phyloP scores from a whole-genome alignment of 2,113 vertebrate species.

The Raja brachyura region DNA sequence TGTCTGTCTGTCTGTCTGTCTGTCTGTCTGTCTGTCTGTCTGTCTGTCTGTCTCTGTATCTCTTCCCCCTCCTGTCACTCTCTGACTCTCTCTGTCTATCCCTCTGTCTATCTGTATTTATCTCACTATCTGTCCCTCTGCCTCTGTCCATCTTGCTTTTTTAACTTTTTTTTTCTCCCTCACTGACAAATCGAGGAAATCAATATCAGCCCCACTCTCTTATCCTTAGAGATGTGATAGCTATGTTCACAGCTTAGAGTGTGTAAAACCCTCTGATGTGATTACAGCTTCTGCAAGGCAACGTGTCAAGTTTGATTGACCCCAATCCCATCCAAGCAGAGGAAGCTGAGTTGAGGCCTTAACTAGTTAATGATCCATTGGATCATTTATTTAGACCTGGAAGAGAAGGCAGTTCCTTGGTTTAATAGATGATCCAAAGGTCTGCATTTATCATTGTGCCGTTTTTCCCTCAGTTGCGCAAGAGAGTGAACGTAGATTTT shows the following conservation, averaged over 20 bases:
- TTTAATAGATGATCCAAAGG: no score
- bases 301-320: slow-evolving; percentile 59
- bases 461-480: no score
- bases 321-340: slow-evolving; percentile 58
- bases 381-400: no score
- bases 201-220: neutral
- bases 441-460: no score
- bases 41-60: neutral
- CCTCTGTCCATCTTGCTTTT: neutral
- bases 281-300: slow-evolving; percentile 58
- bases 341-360: slow-evolving; percentile 53
- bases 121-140: no score
- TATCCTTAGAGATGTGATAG: slow-evolving; percentile 41
- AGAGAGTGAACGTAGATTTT: no score
- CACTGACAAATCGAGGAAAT: neutral
- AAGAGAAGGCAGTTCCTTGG: no score
- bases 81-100: neutral
- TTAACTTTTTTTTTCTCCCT: neutral
- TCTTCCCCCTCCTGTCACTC: neutral
- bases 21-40: neutral
- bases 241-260: slow-evolving; percentile 39
- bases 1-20: no score
- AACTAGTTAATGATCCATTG: slow-evolving; percentile 34
- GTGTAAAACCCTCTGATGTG: slow-evolving; percentile 47
- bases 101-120: no score